phyloP scores from a whole-genome alignment of 2,797 vertebrate species.

The Australoheros facetus region DNA sequence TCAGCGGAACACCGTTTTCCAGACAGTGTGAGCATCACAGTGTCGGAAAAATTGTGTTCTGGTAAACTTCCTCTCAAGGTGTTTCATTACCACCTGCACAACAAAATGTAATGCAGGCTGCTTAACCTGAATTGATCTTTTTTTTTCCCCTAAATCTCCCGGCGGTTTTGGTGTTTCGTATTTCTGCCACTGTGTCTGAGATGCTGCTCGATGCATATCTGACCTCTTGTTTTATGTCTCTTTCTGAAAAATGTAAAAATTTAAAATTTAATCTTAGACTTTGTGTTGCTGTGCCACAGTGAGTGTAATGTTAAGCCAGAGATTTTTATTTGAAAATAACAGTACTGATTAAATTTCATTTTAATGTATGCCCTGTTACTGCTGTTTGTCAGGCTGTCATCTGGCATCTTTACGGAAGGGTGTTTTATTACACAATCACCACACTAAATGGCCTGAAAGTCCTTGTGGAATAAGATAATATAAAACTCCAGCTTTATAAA shows the following conservation, averaged over 20 bases:
- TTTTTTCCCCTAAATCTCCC: slow-evolving; percentile 21
- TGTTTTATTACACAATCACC: slow-evolving; percentile 16
- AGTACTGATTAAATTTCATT: not conserved
- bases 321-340: not conserved
- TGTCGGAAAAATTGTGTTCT: not conserved
- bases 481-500: slow-evolving; percentile 20
- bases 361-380: slow-evolving; percentile 7
- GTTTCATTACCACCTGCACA: slow-evolving; percentile 1
- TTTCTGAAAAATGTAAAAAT: slow-evolving; percentile 12
- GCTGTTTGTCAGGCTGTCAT: slow-evolving; percentile 28
- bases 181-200: not conserved
- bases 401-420: not conserved
- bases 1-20: slow-evolving; percentile 16
- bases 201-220: slow-evolving; percentile 9
- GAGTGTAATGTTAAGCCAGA: slow-evolving; percentile 9
- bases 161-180: slow-evolving; percentile 24
- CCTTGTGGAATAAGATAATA: not conserved
- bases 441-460: slow-evolving; percentile 9
- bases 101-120: not conserved
- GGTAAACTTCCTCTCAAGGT: not conserved
- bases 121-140: slow-evolving; percentile 25
- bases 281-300: not conserved
- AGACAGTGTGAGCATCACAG: slow-evolving; percentile 2
- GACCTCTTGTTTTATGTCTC: slow-evolving; percentile 9
- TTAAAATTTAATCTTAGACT: slow-evolving; percentile 11